These are phyloP conservation scores for Pterocles burchelli DNA, from an alignment of 2,113 vertebrate genomes.

Conservation along the genomic window DNA sequence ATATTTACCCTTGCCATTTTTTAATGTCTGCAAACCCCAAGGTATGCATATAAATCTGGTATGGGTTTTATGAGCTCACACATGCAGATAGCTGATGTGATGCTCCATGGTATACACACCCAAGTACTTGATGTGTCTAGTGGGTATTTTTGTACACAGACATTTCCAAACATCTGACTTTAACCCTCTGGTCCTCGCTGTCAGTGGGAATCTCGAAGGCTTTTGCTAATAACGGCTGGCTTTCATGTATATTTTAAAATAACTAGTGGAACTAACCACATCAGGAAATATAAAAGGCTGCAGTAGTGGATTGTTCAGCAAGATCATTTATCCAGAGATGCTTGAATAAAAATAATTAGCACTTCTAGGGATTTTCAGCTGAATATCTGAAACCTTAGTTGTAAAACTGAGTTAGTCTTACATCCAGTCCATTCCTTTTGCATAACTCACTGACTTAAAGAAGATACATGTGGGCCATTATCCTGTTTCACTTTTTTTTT, in stretches of 20 bases:
- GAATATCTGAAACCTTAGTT: neutral
- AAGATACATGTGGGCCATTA: neutral
- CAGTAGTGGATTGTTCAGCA: conserved; percentile 6
- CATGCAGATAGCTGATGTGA: neutral
- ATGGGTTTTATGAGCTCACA: neutral
- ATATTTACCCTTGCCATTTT: neutral
- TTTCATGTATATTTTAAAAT: conserved; percentile 32
- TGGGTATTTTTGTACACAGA: neutral
- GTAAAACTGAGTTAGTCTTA: neutral
- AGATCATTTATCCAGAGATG: neutral
- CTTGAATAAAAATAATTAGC: neutral
- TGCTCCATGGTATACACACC: neutral
- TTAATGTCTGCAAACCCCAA: neutral
- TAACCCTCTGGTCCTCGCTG: conserved; percentile 2
- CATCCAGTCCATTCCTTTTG: neutral
- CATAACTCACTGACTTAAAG: neutral
- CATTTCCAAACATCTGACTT: conserved; percentile 12
- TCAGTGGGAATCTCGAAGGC: neutral
- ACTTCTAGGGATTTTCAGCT: neutral
- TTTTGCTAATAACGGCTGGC: neutral
- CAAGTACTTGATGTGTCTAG: neutral
- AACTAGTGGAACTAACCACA: neutral
- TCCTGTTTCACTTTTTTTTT: neutral
- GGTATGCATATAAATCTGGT: neutral
- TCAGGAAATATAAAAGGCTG: neutral